Conservation (phyloP, 2,113 vertebrate species). For the Bungarus multicinctus region DNA sequence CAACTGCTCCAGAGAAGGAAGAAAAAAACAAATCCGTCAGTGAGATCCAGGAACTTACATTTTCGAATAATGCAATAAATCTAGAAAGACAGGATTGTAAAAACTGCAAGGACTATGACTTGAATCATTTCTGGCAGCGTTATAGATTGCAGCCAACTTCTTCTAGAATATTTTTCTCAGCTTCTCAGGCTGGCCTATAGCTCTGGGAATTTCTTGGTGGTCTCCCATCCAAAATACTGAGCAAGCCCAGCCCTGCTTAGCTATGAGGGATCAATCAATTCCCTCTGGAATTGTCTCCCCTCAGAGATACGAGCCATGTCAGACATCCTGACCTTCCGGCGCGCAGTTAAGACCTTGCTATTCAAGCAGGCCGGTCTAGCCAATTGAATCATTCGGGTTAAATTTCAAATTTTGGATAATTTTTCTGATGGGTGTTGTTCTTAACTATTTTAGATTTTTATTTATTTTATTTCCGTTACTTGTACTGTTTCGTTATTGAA, state of each 20-base stretch:
- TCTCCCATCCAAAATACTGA: neutral
- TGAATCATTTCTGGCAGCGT: neutral
- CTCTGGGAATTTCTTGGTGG: neutral
- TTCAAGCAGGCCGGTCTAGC: too few species aligned
- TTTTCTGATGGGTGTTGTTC: too few species aligned
- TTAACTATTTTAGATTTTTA: too few species aligned
- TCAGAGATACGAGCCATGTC: too few species aligned
- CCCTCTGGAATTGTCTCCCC: too few species aligned
- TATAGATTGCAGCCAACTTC: neutral
- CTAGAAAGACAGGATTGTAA: neutral
- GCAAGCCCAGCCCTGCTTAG: neutral
- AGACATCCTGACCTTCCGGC: too few species aligned
- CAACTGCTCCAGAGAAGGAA: neutral
- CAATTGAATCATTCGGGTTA: too few species aligned
- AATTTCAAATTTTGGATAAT: too few species aligned
- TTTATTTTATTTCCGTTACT: too few species aligned
- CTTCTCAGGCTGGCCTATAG: neutral
- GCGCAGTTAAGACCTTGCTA: too few species aligned
- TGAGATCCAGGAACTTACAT: neutral
- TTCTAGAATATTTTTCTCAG: neutral
- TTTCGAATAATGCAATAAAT: neutral
- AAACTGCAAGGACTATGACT: neutral
- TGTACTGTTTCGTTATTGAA: too few species aligned
- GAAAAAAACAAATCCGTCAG: neutral
- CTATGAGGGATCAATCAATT: neutral